Evolutionary conservation across 2,113 vertebrate genomes (phyloP).

Genomic region (Charina bottae): DNA sequence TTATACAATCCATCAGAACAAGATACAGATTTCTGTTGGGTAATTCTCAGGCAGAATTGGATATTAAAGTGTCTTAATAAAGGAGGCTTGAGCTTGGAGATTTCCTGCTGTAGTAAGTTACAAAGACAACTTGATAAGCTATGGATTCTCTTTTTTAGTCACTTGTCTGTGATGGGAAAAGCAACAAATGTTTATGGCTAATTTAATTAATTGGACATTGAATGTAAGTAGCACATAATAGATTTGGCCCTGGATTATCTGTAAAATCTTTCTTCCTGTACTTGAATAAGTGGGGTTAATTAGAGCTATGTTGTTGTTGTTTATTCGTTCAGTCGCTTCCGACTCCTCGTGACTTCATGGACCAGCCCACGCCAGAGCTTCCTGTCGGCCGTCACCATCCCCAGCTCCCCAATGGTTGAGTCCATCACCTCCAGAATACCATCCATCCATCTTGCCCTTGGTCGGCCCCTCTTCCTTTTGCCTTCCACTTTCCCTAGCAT

Average conservation of each 20-base stretch:
- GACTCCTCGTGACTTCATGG: too few relatives aligned
- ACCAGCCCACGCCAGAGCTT: too few relatives aligned
- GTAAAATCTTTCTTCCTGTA: not conserved
- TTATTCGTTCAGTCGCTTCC: too few relatives aligned
- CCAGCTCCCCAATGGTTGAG: too few relatives aligned
- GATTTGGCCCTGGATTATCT: not conserved
- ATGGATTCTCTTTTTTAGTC: not conserved
- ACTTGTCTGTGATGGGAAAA: not conserved
- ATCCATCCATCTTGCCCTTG: too few relatives aligned
- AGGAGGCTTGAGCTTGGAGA: not conserved
- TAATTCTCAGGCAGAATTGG: not conserved
- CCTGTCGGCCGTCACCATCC: too few relatives aligned
- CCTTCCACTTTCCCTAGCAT: too few relatives aligned
- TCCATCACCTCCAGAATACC: too few relatives aligned
- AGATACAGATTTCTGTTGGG: not conserved
- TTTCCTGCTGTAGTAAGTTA: too few relatives aligned
- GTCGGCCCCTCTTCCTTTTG: too few relatives aligned
- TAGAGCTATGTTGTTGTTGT: too few relatives aligned
- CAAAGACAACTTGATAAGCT: not conserved
- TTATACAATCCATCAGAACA: not conserved
- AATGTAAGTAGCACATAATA: not conserved
- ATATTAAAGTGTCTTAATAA: not conserved
- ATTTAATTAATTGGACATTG: conserved; percentile 1
- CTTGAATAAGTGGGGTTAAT: not conserved
- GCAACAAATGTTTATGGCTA: not conserved